phyloP scores from a whole-genome alignment of 1,140 invertebrate species.

The Ceratoteleas bidentatus region DNA sequence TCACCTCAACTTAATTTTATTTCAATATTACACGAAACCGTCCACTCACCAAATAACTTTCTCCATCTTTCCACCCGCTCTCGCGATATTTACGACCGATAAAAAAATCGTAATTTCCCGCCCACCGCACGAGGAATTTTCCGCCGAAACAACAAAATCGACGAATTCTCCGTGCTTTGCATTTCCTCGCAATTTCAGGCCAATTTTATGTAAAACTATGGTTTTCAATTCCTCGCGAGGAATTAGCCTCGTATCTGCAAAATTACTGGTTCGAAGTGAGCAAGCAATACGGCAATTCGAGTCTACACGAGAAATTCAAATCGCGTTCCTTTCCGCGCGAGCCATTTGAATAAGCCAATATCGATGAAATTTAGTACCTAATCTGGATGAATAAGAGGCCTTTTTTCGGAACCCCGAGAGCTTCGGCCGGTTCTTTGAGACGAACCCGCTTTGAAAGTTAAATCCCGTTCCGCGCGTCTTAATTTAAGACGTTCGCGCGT shows the following conservation, averaged over 20 bases:
- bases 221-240: conserved; percentile 32
- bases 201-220: conserved; percentile 44
- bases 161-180: conserved; percentile 13
- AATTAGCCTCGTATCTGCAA: conserved; percentile 39
- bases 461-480: conserved; percentile 17
- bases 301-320: conserved; percentile 42
- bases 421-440: conserved; percentile 26
- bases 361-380: conserved; percentile 47
- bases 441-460: conserved; percentile 16
- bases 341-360: conserved; percentile 51
- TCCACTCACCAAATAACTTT: not conserved
- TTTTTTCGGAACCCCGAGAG: conserved; percentile 5
- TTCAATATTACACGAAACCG: not conserved
- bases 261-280: conserved; percentile 40
- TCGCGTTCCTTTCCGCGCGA: conserved; percentile 36
- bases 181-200: conserved; percentile 31
- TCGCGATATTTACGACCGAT: not conserved
- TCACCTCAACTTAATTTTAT: not conserved
- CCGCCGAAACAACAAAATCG: conserved; percentile 14
- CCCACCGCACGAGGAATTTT: not conserved
- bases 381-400: conserved; percentile 25
- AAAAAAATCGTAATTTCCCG: conserved; percentile 1
- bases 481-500: conserved; percentile 7
- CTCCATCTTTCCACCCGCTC: not conserved
- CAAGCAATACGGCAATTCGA: conserved; percentile 39